Evolutionary conservation across 92 coral and sea anemone species (phyloP), one percentile per base, ranked within the genome.

Genomic region (Nematostella vectensis): DNA sequence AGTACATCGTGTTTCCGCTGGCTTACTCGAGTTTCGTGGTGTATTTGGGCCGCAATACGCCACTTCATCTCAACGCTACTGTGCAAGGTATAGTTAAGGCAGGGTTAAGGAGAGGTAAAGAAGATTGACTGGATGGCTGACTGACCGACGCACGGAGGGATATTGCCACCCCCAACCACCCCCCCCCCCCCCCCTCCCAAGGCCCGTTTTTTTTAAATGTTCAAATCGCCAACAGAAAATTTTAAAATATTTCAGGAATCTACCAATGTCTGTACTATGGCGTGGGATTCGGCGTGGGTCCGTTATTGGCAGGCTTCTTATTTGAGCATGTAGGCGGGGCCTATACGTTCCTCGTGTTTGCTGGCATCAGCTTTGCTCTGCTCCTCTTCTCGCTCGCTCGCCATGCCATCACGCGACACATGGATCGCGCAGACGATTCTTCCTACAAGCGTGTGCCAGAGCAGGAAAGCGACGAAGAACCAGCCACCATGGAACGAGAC

Each of bases 191-290:
- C n/a, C n/a, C n/a, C n/a, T n/a, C n/a, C n/a, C n/a, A n/a, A n/a
- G n/a, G n/a, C n/a, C n/a, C n/a, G n/a, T n/a, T n/a, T n/a, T n/a
- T n/a, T n/a, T n/a, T n/a, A n/a, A n/a, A n/a, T n/a, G n/a, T n/a
- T n/a, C n/a, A n/a, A n/a, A n/a, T n/a, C n/a, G n/a, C n/a, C n/a
- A n/a, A n/a, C n/a, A n/a, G n/a, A n/a, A n/a, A n/a, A n/a, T n/a
- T n/a, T n/a, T n/a, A n/a, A n/a, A n/a, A n/a, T n/a, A n/a, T 61
- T 0, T 1, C 40, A 63, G 70, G 70, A 17, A 45, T 63, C n/a
- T 63, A 63, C 58, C 70, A 72, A 54, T 55, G 71, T 20, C 63
- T 57, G 11, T 72, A 72, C 55, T 59, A 55, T 36, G 79, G 79
- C 17, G 49, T 72, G 1, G 79, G 79, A 1, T 64, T 37, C 42